Evolutionary conservation across 1,140 invertebrate genomes (phyloP), one percentile per base, ranked within the genome.

Genomic region (Danaus melanippus): DNA sequence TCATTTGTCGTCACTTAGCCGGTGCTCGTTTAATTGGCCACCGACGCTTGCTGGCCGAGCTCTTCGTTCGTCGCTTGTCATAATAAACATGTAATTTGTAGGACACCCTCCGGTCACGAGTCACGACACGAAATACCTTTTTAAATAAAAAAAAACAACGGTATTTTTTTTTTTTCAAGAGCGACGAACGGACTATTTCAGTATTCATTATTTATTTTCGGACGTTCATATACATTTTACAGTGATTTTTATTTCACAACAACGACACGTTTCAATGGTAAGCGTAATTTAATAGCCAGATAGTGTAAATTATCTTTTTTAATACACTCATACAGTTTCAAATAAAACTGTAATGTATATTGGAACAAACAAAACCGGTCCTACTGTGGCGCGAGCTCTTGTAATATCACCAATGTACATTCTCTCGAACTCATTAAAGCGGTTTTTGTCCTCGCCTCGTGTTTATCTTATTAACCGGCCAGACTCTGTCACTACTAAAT

Each of bases 381-480:
- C 43, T 39, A 42, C 60, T 58, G 54, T 57, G 56, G 66, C 64
- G 60, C 57, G 55, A 48, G 49, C 60, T 71, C 71, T 56, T 73
- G 66, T 74, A 74, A 71, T 74, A 74, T 75, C 64, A 68, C 60
- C 67, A 60, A 63, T 64, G 70, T 69, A 78, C 65, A 76, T 79
- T 78, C 71, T 71, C 67, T 66, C 68, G 61, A 64, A 67, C 71
- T 78, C 71, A 76, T 78, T 79, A 69, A 72, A 67, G 66, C 64
- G 64, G 66, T 71, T 79, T 83, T 80, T 79, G 67, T 73, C 67
- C 69, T 69, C 68, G 60, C 45, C 63, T 69, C 68, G 64, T 71
- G 70, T 82, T 75, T 78, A 78, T 79, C 74, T 79, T 69, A 74
- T 79, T 79, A 74, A 68, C 51, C 53, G 53, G 52, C 50, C 55